Evolutionary conservation across 1,140 invertebrate species (phyloP), one percentile per base, ranked within the genome.

Genomic region (Colletes gigas): DNA sequence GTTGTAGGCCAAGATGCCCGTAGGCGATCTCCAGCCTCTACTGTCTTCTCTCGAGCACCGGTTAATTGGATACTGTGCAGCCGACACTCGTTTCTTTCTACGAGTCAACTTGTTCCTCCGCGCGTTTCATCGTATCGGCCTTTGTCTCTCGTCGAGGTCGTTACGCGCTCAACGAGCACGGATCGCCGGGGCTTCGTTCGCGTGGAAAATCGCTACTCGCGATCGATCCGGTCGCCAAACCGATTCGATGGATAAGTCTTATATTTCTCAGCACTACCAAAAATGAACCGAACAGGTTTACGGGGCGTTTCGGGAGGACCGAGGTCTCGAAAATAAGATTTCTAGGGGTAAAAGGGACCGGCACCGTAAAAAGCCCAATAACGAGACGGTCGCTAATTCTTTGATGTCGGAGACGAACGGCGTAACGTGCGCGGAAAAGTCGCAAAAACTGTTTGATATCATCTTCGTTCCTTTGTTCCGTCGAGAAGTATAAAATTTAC

Each of bases 371-470:
- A 67, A 77, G 75, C 54, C 69, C 65, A 41, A 73, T 79, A 73
- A 73, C 57, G 71, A 59, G 47, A 67, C 47, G 50, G 47, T 68
- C 74, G 78, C 63, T 76, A 87, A 87, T 81, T 87, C 76, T 87
- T 86, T 86, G 81, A 86, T 86, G 69, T 86, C 85, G 70, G 39
- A 52, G 50, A 21, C 50, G 67, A 81, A 77, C 52, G 67, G 50
- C 10, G 30, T 17, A 7, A 12, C 44, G 44, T 8, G 3, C 15
- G 15, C 30, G 67, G 69, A 83, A 86, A 78, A 83, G 70, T 83
- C 74, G 69, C 52, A 78, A 87, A 87, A 87, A 79, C 84, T 86
- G 84, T 87, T 87, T 87, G 85, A 81, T 86, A 86, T 86, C 81
- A 83, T 81, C 84, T 75, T 77, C 59, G 71, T 83, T 55, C 81